These are phyloP conservation scores for Acropternis orthonyx DNA, from an alignment of 2,797 vertebrate genomes.

Conservation along the genomic window DNA sequence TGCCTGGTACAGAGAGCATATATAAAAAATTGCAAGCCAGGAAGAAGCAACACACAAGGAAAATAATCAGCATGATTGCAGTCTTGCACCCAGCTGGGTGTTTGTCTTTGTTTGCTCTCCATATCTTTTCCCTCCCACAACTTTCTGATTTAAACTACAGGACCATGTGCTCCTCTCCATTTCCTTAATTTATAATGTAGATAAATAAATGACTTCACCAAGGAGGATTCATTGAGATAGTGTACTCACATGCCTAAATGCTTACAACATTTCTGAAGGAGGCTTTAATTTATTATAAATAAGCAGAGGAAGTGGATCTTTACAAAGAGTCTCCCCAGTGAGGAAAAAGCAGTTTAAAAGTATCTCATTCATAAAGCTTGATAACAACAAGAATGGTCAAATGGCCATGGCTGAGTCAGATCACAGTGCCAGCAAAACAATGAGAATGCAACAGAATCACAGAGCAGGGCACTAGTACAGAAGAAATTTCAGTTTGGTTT, in stretches of 20 bases:
- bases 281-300: background rate
- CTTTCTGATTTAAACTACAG: background rate
- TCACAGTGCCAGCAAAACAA: background rate
- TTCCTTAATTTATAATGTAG: background rate
- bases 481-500: background rate
- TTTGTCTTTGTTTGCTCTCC: background rate
- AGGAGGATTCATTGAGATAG: background rate
- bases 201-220: constrained; percentile 36
- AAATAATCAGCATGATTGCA: constrained; percentile 4
- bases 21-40: background rate
- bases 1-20: background rate
- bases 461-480: background rate
- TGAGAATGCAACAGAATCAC: background rate
- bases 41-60: background rate
- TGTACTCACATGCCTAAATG: background rate
- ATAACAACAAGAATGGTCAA: background rate
- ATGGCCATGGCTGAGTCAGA: background rate
- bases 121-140: background rate
- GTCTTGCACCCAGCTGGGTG: background rate
- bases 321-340: background rate
- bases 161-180: background rate
- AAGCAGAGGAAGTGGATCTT: background rate
- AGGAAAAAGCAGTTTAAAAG: background rate
- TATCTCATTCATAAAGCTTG: background rate
- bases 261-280: background rate